Base-by-base conservation (phyloP, 2,888 invertebrate species). In the Drosophila parthenogenetica region DNA sequence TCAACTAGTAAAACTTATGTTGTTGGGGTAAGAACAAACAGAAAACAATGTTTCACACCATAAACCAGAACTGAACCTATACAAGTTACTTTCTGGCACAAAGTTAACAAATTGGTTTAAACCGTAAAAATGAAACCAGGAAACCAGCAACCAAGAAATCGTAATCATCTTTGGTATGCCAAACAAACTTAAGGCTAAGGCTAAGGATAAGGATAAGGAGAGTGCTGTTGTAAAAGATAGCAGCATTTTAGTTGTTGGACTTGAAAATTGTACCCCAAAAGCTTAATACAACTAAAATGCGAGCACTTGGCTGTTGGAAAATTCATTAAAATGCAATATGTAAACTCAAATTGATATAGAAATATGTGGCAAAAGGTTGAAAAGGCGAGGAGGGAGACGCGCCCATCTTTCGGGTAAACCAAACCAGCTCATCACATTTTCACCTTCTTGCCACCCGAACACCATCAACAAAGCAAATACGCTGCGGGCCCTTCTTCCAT, bases 301-400 rank as follows among this genome's bases (percentile, higher is more conserved):
- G 32, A 59, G 35, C 67, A 66, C 46, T 77, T 67, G 67, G 55
- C 57, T 48, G 70, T 46, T 59, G 50, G 67, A 69, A 66, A 73
- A 73, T 80, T 80, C 81, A 80, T 73, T 80, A 80, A 83, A 83
- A 80, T 83, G 83, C 81, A 80, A 73, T 80, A 77, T 80, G 68
- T 69, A 62, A 78, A 64, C 70, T 65, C 64, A 60, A 78, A 81
- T 78, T 74, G 75, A 69, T 75, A 74, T 69, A 63, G 63, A 75
- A 61, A 75, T 74, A 74, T 74, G 58, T 69, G 65, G 75, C 46
- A 45, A 69, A 46, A 49, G 54, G 55, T 50, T 22, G 42, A 7
- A 22, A 29, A 16, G 39, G 43, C 8, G 29, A 8, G 29, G 5
- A n/a, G n/a, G n/a, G n/a, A n/a, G n/a, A n/a, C n/a, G n/a, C n/a